Base-by-base conservation (phyloP, 2,888 invertebrate species). In the Aspidapion aeneum region DNA sequence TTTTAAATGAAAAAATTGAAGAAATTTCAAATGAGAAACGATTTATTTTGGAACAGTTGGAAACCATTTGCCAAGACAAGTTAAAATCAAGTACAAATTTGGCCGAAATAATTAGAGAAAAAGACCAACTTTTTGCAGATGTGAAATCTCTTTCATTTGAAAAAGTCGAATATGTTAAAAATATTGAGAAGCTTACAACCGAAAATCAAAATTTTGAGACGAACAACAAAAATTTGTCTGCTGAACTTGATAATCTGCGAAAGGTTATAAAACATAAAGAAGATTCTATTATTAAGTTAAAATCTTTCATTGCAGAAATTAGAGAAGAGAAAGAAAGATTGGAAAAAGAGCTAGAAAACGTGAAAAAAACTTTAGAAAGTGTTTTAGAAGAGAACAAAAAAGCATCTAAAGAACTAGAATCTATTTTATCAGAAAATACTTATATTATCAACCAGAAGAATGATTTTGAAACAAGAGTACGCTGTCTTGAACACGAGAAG, bases 21-120 rank as follows among this genome's bases (percentile, higher is more conserved):
- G 54, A 18, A 18, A 2, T n/a, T n/a, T 21, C 50, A 22, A 60
- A 60, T 55, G 63, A 64, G 21, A 69, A 69, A 62, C 63, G 63
- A 2, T 63, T 65, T 49, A 66, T 68, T 60, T 68, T 66, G 5
- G 63, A 63, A 57, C 66, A 68, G 21, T 62, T 68, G 17, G 65
- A 68, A 58, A 63, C 64, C 22, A 64, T 62, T 50, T 68, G 66
- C 19, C 66, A 68, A 49, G 65, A 67, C 54, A 67, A 67, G 18
- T 35, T 35, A 12, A 35, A 35, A 35, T 35, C 35, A 7, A 35
- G 35, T 35, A 7, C 35, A 35, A 52, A 52, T 18, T 52, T 52
- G 52, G 52, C 17, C 5, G 52, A 52, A 19, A 52, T 52, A 9
- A 52, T 52, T 52, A 52, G 9, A 18, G 56, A 56, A 56, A 56